Conservation (phyloP, 1,140 invertebrate genomes). For the Nephotettix cincticeps region DNA sequence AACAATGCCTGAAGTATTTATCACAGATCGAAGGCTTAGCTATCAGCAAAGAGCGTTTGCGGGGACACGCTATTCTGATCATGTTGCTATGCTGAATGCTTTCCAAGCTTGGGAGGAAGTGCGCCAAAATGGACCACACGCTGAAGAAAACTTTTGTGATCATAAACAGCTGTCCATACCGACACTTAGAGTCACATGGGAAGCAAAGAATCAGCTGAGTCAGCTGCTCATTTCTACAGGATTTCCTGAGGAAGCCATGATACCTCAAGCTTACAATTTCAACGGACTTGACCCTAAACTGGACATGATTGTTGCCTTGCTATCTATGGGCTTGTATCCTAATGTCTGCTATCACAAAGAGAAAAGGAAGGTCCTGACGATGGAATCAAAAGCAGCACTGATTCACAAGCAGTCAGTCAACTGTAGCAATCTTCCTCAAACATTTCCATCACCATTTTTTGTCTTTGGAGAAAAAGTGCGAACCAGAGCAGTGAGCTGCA, state of each 20-base stretch:
- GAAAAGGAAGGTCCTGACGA: conserved; percentile 89
- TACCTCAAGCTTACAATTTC: conserved; percentile 71
- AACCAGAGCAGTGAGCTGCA: conserved; percentile 94
- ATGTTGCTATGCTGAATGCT: conserved; percentile 91
- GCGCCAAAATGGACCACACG: conserved; percentile 70
- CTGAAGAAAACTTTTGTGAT: conserved; percentile 85
- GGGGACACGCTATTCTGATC: conserved; percentile 87
- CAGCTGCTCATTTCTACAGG: conserved; percentile 78
- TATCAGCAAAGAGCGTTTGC: conserved; percentile 79
- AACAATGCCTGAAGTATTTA: conserved; percentile 38
- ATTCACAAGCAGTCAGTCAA: conserved; percentile 98
- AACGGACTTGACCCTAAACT: conserved; percentile 74
- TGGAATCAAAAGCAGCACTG: conserved; percentile 90
- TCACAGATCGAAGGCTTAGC: conserved; percentile 60
- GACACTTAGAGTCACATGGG: conserved; percentile 85
- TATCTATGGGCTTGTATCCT: conserved; percentile 91
- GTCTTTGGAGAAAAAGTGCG: conserved; percentile 98
- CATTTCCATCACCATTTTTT: conserved; percentile 93
- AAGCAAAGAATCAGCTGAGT: conserved; percentile 90
- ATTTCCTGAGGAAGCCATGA: conserved; percentile 86
- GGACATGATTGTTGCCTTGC: conserved; percentile 81
- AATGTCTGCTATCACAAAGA: conserved; percentile 96
- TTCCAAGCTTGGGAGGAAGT: conserved; percentile 88
- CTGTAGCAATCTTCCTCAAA: conserved; percentile 80
- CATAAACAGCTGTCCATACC: conserved; percentile 85